A percentile compares a stretch with the other conserved stretches of the same genome.
phyloP scores from a whole-genome alignment of 1,140 invertebrate genomes.

The Pemphigus obesinymphae region DNA sequence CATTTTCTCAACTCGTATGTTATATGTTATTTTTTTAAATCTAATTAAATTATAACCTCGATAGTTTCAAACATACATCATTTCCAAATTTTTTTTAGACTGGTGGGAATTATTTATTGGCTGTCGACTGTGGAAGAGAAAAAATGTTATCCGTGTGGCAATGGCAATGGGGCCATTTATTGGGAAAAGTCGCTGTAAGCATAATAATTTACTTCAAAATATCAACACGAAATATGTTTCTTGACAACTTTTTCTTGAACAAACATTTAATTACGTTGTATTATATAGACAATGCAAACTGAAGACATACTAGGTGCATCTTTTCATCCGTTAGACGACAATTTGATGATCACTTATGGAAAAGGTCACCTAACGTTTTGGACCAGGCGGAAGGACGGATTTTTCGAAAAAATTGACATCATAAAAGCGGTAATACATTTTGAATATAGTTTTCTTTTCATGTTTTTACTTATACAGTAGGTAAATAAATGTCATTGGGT shows the following conservation, averaged over 20 bases:
- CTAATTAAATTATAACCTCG: too few species aligned
- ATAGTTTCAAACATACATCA: background rate
- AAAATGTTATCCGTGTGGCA: conserved; percentile 84
- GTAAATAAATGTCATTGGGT: background rate
- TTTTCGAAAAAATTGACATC: conserved; percentile 81
- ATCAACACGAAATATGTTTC: background rate
- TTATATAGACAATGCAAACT: conserved; percentile 65
- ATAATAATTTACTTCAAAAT: background rate
- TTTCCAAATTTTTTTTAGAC: conserved; percentile 58
- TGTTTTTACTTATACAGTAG: background rate
- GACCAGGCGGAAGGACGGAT: conserved; percentile 81
- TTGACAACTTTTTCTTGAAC: background rate
- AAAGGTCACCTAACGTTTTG: conserved; percentile 89
- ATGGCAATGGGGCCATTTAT: conserved; percentile 81
- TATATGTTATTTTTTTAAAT: background rate
- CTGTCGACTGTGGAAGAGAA: conserved; percentile 77
- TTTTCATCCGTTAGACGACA: conserved; percentile 89
- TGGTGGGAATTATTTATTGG: conserved; percentile 80
- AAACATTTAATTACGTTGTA: background rate
- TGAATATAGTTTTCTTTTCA: background rate
- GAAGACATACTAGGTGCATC: conserved; percentile 83
- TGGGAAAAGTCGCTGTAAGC: conserved; percentile 83
- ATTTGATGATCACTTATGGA: conserved; percentile 87
- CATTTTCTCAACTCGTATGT: conserved; percentile 79
- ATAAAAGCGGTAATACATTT: conserved; percentile 65